Base-by-base conservation (phyloP, 2,797 vertebrate species). In the Ceryle rudis region DNA sequence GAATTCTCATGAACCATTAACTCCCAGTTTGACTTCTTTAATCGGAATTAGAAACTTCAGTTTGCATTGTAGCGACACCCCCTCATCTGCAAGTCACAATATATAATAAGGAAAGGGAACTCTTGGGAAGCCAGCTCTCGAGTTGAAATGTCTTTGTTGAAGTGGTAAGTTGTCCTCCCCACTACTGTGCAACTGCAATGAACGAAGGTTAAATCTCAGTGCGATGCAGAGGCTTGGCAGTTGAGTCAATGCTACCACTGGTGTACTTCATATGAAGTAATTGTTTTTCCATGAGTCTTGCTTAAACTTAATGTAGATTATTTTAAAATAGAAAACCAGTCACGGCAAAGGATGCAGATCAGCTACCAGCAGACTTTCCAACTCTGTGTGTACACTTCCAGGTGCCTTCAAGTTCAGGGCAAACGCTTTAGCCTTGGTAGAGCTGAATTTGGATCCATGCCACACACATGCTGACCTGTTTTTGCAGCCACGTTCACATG, bases 381-480 rank as follows among this genome's bases (percentile, higher is more conserved):
- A 22, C n/a, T 69, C 9, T 35, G 12, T 23, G 8, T n/a, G 22
- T 3, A 0, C 10, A 17, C 35, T 51, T 72, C 61, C 11, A 17
- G 20, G 18, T 11, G 23, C 8, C 25, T 62, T 46, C 37, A 44
- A 35, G 28, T 67, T 74, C 14, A 28, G 55, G 21, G 12, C 16
- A 73, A 26, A n/a, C 10, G 28, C 67, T 57, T 74, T 41, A 39
- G 17, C 33, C 33, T 51, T 46, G 15, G 26, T 31, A 3, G 14
- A 49, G 25, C 66, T 2, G 1, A n/a, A 8, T 23, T 44, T 74
- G 67, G 29, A 3, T 35, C 33, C 3, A 0, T 51, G 49, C 25
- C 49, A 51, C 49, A 46, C 21, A 11, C 20, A 11, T 19, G 20
- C 46, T 21, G 22, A 46, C 21, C 46, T 22, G 46, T 19, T 11